These are phyloP conservation scores for Myrmophylax atrothorax DNA, from an alignment of 2,113 vertebrate genomes.

Conservation along the genomic window DNA sequence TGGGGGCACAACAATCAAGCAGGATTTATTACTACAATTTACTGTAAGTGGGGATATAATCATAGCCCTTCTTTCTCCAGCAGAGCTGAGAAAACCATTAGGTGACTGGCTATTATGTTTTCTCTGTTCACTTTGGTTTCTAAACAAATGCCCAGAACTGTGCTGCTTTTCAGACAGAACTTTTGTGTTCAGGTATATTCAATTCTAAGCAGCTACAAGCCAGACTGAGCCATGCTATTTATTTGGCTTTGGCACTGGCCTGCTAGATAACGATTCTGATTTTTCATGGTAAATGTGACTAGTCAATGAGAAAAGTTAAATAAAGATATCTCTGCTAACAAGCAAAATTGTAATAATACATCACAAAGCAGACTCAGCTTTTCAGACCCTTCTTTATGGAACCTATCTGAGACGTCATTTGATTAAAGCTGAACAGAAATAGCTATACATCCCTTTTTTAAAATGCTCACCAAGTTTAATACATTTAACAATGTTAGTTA, in stretches of 20 bases:
- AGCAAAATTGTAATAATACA: slow-evolving; percentile 30
- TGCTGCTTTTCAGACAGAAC: neutral
- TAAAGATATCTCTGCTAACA: slow-evolving; percentile 12
- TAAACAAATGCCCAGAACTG: neutral
- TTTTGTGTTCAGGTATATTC: neutral
- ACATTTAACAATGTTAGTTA: neutral
- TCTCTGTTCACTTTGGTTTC: neutral
- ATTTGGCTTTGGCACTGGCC: neutral
- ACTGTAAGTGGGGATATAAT: neutral
- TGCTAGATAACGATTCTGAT: neutral
- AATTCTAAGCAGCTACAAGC: neutral
- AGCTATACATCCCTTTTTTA: neutral
- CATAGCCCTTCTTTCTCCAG: neutral
- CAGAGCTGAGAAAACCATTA: slow-evolving; percentile 13
- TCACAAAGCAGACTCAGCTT: neutral
- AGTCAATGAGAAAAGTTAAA: slow-evolving; percentile 43
- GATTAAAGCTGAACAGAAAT: neutral
- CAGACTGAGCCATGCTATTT: neutral
- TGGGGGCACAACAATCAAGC: neutral
- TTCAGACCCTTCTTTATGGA: neutral
- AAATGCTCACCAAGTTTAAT: neutral
- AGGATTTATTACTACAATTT: slow-evolving; percentile 34
- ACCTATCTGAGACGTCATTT: neutral
- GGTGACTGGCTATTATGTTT: neutral
- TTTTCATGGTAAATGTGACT: slow-evolving; percentile 14